A percentile compares a stretch with the other conserved stretches of the same genome.
These are phyloP conservation scores for Drosophila atroscutellata DNA, from an alignment of 2,888 invertebrate genomes.

Conservation along the genomic window DNA sequence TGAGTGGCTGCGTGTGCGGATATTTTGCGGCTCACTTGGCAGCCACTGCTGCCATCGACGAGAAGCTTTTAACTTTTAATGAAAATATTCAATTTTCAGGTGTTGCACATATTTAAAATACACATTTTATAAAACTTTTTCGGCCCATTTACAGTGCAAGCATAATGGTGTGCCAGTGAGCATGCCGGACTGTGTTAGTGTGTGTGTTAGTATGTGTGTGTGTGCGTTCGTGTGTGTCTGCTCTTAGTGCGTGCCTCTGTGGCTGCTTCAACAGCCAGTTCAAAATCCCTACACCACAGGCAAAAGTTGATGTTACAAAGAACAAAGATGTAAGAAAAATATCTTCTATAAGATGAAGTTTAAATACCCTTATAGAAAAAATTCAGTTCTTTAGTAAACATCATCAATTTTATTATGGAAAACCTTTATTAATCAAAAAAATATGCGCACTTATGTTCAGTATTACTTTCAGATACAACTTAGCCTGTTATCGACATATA, in stretches of 20 bases:
- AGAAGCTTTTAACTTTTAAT: conserved; percentile 77
- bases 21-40: conserved; percentile 49
- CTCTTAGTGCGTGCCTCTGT: conserved; percentile 17
- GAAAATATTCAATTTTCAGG: conserved; percentile 79
- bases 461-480: neutral
- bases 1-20: conserved; percentile 2
- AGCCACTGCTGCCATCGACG: conserved; percentile 41
- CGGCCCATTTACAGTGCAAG: conserved; percentile 20
- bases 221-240: conserved; percentile 12
- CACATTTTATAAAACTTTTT: conserved; percentile 30
- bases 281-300: neutral
- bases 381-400: neutral
- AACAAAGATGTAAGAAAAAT: conserved; percentile 1
- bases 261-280: neutral
- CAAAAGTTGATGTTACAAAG: conserved; percentile 6
- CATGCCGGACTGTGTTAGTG: conserved; percentile 10
- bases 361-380: neutral
- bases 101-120: conserved; percentile 74
- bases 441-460: neutral
- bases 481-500: neutral
- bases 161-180: conserved; percentile 2
- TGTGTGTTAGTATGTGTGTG: neutral
- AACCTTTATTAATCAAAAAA: neutral
- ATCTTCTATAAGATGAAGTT: neutral
- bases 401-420: neutral